These are phyloP conservation scores for Eospalax fontanierii DNA, from an alignment of 2,797 vertebrate genomes.

Conservation along the genomic window DNA sequence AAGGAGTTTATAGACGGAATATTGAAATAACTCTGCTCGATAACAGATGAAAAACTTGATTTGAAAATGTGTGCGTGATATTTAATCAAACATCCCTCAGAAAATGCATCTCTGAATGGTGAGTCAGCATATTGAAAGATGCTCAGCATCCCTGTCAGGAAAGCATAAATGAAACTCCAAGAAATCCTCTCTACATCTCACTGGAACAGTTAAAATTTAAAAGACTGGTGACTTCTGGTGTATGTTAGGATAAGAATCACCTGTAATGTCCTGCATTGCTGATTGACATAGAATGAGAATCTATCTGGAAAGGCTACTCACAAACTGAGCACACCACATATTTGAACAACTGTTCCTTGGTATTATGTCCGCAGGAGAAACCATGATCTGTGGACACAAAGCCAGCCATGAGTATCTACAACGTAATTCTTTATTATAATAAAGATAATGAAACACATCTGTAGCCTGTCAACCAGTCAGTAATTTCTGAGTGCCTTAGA, in stretches of 20 bases:
- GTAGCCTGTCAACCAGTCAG: neutral
- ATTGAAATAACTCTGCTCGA: neutral
- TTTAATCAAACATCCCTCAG: neutral
- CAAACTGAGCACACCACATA: neutral
- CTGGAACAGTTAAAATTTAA: neutral
- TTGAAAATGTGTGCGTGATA: too few species aligned
- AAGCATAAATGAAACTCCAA: neutral
- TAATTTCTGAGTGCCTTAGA: neutral
- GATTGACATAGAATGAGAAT: too few species aligned
- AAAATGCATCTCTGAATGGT: neutral
- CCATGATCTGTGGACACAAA: neutral
- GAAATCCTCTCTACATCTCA: too few species aligned
- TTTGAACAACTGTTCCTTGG: neutral
- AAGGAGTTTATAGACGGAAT: neutral
- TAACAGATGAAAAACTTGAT: too few species aligned
- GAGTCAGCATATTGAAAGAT: neutral
- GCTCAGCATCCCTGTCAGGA: too few species aligned
- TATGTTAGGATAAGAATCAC: neutral
- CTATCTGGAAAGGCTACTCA: neutral
- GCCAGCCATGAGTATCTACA: too few species aligned
- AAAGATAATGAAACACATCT: neutral
- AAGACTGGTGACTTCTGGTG: neutral
- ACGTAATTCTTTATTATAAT: neutral
- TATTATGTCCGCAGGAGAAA: neutral
- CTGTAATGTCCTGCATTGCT: too few species aligned